These are phyloP conservation scores for Otocyon megalotis DNA, from an alignment of 2,113 vertebrate species.

Conservation along the genomic window DNA sequence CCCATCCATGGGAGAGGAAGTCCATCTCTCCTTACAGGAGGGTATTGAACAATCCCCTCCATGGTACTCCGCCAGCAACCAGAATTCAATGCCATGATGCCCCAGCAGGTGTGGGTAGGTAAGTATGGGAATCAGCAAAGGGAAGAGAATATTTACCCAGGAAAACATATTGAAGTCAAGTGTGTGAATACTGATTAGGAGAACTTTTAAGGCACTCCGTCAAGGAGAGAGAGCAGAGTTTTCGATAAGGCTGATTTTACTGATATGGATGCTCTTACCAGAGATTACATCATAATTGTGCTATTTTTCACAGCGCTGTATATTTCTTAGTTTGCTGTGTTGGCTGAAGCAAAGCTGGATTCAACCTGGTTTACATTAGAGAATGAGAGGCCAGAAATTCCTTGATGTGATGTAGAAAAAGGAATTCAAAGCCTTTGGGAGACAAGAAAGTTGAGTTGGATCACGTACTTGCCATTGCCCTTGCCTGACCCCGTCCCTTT, in stretches of 20 bases:
- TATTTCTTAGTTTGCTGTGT: not conserved
- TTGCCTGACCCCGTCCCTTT: not conserved
- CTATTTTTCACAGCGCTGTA: not conserved
- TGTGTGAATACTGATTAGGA: not conserved
- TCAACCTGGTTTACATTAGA: not conserved
- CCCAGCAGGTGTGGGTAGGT: not conserved
- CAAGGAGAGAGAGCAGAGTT: not conserved
- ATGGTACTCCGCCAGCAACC: not conserved
- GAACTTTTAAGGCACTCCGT: not conserved
- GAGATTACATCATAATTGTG: not conserved
- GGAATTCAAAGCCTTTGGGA: not conserved
- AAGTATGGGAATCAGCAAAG: not conserved
- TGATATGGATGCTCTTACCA: not conserved
- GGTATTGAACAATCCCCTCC: not conserved
- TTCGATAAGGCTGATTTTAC: not conserved
- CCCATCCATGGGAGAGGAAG: not conserved
- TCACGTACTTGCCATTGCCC: not conserved
- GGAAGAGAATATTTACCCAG: not conserved
- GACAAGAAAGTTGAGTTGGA: not conserved
- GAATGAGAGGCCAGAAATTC: not conserved
- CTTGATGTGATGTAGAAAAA: not conserved
- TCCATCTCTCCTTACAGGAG: not conserved
- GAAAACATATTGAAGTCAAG: not conserved
- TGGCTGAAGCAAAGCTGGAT: not conserved
- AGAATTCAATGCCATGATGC: not conserved